Conservation (phyloP, 2,888 invertebrate species). For the Monoplex corrugatus region DNA sequence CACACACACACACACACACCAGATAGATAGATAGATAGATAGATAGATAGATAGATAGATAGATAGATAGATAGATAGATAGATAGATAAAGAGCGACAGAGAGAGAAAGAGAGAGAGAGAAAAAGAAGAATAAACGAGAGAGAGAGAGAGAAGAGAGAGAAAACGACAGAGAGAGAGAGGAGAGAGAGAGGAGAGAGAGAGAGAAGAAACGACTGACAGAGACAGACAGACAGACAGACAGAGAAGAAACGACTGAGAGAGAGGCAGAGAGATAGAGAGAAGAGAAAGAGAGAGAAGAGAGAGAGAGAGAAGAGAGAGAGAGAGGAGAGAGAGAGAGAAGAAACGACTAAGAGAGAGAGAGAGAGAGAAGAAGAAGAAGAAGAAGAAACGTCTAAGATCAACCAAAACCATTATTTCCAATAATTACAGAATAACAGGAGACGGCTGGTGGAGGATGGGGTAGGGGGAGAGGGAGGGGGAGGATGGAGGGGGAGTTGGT, state of each 20-base stretch:
- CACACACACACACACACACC: not conserved
- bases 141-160: not conserved
- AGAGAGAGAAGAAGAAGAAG: not conserved
- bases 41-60: too few species aligned
- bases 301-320: not conserved
- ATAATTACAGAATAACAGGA: not conserved
- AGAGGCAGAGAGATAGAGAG: not conserved
- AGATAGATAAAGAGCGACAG: not conserved
- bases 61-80: too few species aligned
- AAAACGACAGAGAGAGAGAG: not conserved
- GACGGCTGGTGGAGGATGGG: not conserved
- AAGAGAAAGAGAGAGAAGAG: not conserved
- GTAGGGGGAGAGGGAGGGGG: not conserved
- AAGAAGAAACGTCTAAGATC: too few species aligned
- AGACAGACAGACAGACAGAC: not conserved
- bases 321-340: not conserved
- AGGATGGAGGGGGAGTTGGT: not conserved
- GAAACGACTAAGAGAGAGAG: not conserved
- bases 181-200: not conserved
- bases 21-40: too few species aligned
- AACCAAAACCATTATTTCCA: too few species aligned
- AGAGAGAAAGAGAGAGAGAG: not conserved
- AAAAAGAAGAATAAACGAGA: not conserved
- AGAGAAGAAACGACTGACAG: not conserved
- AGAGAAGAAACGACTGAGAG: not conserved